phyloP scores from a whole-genome alignment of 2,113 vertebrate species.

The Petaurus breviceps region DNA sequence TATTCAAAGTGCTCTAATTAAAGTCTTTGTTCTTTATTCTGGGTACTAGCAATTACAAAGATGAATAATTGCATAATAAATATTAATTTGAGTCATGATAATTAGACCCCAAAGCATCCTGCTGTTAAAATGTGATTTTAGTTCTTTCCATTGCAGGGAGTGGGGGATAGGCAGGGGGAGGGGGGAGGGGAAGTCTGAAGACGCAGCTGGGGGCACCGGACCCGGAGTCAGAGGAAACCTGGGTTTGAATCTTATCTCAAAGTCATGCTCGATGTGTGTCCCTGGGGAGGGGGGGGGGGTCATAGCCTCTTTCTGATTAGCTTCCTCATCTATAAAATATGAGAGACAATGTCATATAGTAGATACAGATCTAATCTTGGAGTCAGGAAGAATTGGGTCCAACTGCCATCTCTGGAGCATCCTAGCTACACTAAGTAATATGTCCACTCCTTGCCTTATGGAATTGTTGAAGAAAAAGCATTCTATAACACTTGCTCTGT shows the following conservation, averaged over 20 bases:
- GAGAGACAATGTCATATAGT: not conserved
- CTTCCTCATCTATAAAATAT: not conserved
- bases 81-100: constrained; percentile 73
- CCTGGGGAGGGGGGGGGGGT: not conserved
- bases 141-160: not conserved
- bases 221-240: not conserved
- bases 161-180: too few species aligned
- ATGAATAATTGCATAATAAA: constrained; percentile 78
- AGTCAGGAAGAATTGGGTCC: not conserved
- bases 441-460: not conserved
- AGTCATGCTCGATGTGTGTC: not conserved
- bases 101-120: constrained; percentile 63
- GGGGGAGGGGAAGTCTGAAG: not conserved
- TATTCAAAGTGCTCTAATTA: constrained; percentile 69
- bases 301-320: not conserved
- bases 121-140: constrained; percentile 54
- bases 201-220: not conserved
- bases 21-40: constrained; percentile 61
- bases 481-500: not conserved
- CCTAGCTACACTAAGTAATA: not conserved
- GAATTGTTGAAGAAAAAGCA: not conserved
- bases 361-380: not conserved
- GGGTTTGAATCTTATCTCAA: not conserved
- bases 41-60: constrained; percentile 75
- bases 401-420: not conserved